phyloP scores from a whole-genome alignment of 2,888 invertebrate genomes.

The Thelaira solivaga region DNA sequence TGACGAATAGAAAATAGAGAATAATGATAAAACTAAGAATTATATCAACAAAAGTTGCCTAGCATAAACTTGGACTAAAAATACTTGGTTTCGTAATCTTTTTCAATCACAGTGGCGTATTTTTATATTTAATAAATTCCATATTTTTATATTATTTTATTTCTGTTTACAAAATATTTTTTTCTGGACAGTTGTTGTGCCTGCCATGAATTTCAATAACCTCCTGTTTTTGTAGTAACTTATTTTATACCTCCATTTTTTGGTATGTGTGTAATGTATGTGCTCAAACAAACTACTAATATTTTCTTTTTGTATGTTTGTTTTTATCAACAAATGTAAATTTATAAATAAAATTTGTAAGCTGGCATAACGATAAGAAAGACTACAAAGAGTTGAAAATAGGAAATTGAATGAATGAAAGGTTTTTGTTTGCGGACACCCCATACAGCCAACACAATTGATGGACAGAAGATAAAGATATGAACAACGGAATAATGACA shows the following conservation, averaged over 20 bases:
- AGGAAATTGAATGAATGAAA: not conserved
- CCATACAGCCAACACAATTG: not conserved
- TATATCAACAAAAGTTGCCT: too few species aligned
- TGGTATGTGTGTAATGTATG: not conserved
- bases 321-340: conserved; percentile 20
- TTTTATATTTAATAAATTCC: not conserved
- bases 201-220: conserved; percentile 56
- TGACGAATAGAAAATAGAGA: too few species aligned
- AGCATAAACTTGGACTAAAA: too few species aligned
- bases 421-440: not conserved
- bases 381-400: conserved; percentile 21
- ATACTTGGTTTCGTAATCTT: too few species aligned
- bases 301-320: not conserved
- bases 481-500: conserved; percentile 44
- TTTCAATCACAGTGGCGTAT: too few species aligned
- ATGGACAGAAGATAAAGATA: conserved; percentile 17
- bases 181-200: conserved; percentile 1
- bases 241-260: too few species aligned
- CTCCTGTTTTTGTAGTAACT: too few species aligned
- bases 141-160: not conserved
- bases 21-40: too few species aligned
- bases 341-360: conserved; percentile 34
- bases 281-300: conserved; percentile 11
- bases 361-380: conserved; percentile 33
- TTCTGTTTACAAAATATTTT: too few species aligned